phyloP scores from a whole-genome alignment of 2,113 vertebrate genomes.

The Chamaetylas fuelleborni region DNA sequence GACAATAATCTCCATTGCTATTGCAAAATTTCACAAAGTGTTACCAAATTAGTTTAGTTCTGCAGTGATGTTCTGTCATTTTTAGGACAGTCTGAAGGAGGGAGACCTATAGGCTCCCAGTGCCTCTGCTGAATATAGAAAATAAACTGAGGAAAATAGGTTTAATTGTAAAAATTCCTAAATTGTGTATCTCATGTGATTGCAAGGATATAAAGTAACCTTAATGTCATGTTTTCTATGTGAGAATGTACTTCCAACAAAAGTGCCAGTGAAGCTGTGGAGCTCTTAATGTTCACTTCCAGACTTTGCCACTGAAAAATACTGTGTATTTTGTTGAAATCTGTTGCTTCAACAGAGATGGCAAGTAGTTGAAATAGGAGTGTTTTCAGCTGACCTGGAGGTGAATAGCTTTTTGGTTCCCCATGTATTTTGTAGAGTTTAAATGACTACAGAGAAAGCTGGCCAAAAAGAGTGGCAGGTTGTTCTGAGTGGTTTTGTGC shows the following conservation, averaged over 20 bases:
- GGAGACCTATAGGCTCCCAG: not conserved
- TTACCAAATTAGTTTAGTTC: not conserved
- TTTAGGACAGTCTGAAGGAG: not conserved
- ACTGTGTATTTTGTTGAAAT: not conserved
- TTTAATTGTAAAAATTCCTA: not conserved
- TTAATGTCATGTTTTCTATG: not conserved
- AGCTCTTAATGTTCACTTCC: not conserved
- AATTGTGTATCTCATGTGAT: not conserved
- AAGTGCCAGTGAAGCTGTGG: not conserved
- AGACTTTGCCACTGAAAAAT: not conserved
- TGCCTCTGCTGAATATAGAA: not conserved
- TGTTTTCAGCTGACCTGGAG: not conserved
- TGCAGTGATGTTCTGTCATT: not conserved
- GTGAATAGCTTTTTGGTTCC: not conserved
- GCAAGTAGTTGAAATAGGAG: not conserved
- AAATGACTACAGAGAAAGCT: not conserved
- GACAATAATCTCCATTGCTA: not conserved
- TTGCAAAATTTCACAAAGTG: not conserved
- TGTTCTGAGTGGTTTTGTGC: not conserved
- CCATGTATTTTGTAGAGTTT: fast-evolving
- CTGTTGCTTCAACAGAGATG: not conserved
- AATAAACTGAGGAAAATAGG: not conserved
- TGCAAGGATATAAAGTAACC: not conserved
- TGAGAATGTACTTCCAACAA: not conserved
- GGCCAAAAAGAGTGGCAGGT: not conserved